These are phyloP conservation scores for Drosophila basisetae DNA, from an alignment of 2,888 invertebrate genomes.

Conservation along the genomic window DNA sequence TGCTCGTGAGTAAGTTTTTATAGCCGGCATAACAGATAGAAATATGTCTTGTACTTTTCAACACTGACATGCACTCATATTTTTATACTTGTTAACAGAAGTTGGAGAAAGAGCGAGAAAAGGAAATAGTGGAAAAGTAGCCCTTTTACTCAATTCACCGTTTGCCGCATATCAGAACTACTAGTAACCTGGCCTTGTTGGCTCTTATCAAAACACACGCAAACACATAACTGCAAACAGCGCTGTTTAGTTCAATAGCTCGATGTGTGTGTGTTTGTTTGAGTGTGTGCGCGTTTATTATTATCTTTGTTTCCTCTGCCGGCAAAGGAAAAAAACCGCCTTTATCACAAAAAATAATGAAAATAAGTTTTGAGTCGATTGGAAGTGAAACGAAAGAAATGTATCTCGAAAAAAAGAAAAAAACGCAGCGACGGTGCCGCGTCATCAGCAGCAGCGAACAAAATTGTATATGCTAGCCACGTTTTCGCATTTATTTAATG, in stretches of 20 bases:
- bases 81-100: constrained; percentile 18
- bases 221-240: constrained; percentile 9
- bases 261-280: constrained; percentile 31
- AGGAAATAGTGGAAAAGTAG: background rate
- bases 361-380: constrained; percentile 45
- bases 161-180: constrained; percentile 18
- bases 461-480: constrained; percentile 69
- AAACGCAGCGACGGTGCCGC: constrained; percentile 61
- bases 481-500: constrained; percentile 64
- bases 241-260: constrained; percentile 49
- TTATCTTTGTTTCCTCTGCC: constrained; percentile 62
- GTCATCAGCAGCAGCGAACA: constrained; percentile 66
- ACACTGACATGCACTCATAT: constrained; percentile 35
- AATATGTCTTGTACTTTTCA: constrained; percentile 29
- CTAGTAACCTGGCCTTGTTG: constrained; percentile 41
- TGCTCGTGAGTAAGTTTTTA: constrained; percentile 17
- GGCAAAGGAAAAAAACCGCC: constrained; percentile 45
- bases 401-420: constrained; percentile 43
- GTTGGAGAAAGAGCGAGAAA: constrained; percentile 6
- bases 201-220: constrained; percentile 58
- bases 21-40: constrained; percentile 32
- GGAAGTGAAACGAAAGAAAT: constrained; percentile 54
- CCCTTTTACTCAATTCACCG: constrained; percentile 12
- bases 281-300: constrained; percentile 47
- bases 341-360: constrained; percentile 54